Base-by-base conservation (phyloP, 2,797 vertebrate species). In the Channallabes apus region DNA sequence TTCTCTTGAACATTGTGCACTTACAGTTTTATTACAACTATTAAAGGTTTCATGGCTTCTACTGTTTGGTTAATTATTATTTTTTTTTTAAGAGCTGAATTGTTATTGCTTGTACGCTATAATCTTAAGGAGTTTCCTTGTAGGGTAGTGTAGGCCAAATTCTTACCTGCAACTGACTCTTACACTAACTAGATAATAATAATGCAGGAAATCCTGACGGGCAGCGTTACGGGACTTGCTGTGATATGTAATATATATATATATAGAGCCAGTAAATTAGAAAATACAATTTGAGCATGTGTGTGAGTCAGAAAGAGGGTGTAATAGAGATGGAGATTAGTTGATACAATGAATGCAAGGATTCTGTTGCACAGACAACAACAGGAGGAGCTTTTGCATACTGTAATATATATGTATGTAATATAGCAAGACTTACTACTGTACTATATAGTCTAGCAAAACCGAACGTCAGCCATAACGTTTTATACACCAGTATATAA, bases 161-260 rank as follows among this genome's bases (percentile, higher is more conserved):
- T 18, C 7, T n/a, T 80, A 27, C 8, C 24, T 64, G 35, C 38
- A 64, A 3, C 24, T 20, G 27, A 9, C 14, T 5, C 20, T 46
- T 80, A 65, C 41, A 65, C 90, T 91, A 90, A 65, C 90, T 91
- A 90, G 89, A 90, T 67, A 78, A 65, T 86, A 81, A 65, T 86
- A 82, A 68, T 84, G 79, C 72, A 71, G 68, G 68, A 38, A 35
- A 56, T 71, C 65, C 32, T 79, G 67, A 77, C 54, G 6, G 41
- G 78, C 61, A 65, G 54, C 59, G 76, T 41, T 82, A 38, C n/a
- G 58, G 56, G 46, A 46, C 46, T 38, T 62, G 58, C 68, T 27
- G n/a, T 71, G 58, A 80, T 67, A 51, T 65, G 78, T 46, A 15
- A 65, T 71, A 46, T 58, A 71, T n/a, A n/a, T n/a, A n/a, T n/a